A percentile compares a stretch with the other conserved stretches of the same genome.
phyloP scores from a whole-genome alignment of 2,113 vertebrate species.

The Sula dactylatra region DNA sequence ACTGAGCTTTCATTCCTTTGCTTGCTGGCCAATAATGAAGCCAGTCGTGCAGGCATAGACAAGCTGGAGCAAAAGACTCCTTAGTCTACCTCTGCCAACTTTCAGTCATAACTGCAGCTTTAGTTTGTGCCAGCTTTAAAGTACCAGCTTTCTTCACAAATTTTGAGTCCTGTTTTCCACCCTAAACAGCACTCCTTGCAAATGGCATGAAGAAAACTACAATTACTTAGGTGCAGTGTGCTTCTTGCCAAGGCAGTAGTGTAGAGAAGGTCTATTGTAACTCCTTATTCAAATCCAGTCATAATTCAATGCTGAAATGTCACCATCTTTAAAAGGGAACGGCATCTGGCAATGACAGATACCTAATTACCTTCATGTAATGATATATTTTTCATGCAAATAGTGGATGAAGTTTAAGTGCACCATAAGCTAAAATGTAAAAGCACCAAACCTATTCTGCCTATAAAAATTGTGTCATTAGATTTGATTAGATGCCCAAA shows the following conservation, averaged over 20 bases:
- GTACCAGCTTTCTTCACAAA: not conserved
- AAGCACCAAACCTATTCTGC: not conserved
- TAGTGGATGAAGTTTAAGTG: not conserved
- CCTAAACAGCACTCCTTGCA: not conserved
- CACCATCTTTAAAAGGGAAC: constrained; percentile 3
- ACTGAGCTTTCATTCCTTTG: not conserved
- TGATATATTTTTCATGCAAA: constrained; percentile 1
- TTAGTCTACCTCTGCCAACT: not conserved
- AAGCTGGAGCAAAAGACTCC: not conserved
- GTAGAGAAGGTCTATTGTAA: not conserved
- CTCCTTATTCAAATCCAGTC: not conserved
- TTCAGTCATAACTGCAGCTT: not conserved
- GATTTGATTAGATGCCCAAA: not conserved
- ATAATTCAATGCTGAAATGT: constrained; percentile 29
- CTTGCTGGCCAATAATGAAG: not conserved
- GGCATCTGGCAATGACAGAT: constrained; percentile 21
- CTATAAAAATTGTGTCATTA: not conserved
- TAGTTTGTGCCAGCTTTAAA: not conserved
- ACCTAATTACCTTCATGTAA: constrained; percentile 25
- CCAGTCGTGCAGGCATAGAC: not conserved
- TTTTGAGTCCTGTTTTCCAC: not conserved
- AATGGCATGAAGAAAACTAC: not conserved
- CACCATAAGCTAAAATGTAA: not conserved
- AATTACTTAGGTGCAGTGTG: not conserved
- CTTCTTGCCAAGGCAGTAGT: not conserved